Conservation (phyloP, 2,888 invertebrate species). For the Eulithis prunata region DNA sequence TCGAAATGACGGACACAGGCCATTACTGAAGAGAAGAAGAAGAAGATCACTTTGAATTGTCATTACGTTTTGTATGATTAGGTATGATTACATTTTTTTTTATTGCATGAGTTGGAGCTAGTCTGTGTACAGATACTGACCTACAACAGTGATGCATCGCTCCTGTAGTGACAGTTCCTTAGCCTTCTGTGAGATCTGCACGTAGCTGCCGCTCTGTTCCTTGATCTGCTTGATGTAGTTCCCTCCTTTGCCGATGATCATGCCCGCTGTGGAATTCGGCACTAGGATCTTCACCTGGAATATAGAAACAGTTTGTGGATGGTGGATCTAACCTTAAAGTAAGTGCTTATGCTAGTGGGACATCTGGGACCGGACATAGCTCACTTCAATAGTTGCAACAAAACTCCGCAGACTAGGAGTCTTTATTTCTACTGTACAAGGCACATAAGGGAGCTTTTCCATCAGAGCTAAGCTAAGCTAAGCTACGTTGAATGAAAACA, state of each 20-base stretch:
- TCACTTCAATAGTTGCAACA: too few relatives aligned
- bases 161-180: conserved; percentile 97
- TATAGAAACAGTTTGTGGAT: not conserved
- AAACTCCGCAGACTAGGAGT: too few relatives aligned
- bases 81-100: too few relatives aligned
- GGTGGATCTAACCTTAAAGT: not conserved
- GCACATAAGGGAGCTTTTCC: not conserved
- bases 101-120: too few relatives aligned
- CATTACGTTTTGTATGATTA: too few relatives aligned
- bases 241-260: conserved; percentile 98
- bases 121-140: conserved; percentile 16
- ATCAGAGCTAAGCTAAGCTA: too few relatives aligned
- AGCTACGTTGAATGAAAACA: too few relatives aligned
- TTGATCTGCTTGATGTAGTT: conserved; percentile 98
- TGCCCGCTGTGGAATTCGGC: conserved; percentile 98
- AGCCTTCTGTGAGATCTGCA: conserved; percentile 98
- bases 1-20: too few relatives aligned
- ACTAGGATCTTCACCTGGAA: conserved; percentile 94
- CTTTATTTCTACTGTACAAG: not conserved
- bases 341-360: not conserved
- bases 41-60: too few relatives aligned
- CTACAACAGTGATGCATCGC: conserved; percentile 95
- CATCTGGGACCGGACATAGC: too few relatives aligned
- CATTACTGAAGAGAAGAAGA: too few relatives aligned
- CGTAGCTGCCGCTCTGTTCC: conserved; percentile 96